Evolutionary conservation across 2,797 vertebrate species (phyloP), one percentile per base, ranked within the genome.

Genomic region (Betta splendens): DNA sequence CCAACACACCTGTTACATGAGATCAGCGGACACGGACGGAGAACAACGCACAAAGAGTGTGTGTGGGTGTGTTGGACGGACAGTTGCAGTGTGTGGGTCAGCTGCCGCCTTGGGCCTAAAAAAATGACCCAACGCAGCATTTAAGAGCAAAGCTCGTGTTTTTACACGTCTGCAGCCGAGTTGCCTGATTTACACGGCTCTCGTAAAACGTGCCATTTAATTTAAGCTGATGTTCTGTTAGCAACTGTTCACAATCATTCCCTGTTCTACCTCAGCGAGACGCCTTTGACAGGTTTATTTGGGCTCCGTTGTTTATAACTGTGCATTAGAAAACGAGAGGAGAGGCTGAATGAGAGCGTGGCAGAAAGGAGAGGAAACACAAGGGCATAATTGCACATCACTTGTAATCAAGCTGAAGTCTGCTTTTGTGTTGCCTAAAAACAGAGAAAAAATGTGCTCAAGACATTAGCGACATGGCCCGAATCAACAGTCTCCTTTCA

Each of bases 181-280:
- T 57, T 54, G 64, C 6, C n/a, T 77, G 79, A 87, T 89, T 90
- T 85, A 85, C 68, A 37, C 47, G 39, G 28, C 55, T 35, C 78
- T 69, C 64, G 18, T 88, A 80, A 91, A 90, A 85, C 48, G 75
- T 80, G 63, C 57, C 51, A 31, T 85, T 90, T 81, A 51, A 84
- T 90, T 89, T 79, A 72, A 83, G 71, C 59, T 48, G 61, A 59
- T 81, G 83, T 81, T 83, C 65, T 54, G 78, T 78, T 65, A 64
- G 52, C 58, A 55, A 84, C 72, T 8, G 46, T 68, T 84, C 66
- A 81, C 85, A 87, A 81, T 86, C 51, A 53, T 72, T 79, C 71
- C 61, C 74, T 89, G 80, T 80, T 72, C 77, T 67, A 65, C 64
- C 64, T 72, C 74, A 71, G 65, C 11, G 18, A 63, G 65, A 65